Evolutionary conservation across 2,888 invertebrate genomes (phyloP).

Genomic region (Morpho helenor): DNA sequence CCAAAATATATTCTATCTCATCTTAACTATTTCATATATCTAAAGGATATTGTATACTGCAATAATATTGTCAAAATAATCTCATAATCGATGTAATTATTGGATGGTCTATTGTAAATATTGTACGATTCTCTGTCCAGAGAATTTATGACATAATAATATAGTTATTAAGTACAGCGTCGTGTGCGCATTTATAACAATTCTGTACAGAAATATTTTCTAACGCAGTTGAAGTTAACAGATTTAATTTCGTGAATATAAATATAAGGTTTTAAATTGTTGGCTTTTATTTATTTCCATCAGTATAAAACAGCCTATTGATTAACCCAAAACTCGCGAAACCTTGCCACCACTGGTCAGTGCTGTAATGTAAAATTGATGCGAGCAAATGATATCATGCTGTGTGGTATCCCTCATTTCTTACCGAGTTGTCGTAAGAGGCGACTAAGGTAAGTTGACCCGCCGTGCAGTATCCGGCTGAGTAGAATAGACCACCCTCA

Average conservation of each 20-base stretch:
- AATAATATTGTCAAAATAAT: background rate
- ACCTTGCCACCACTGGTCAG: no score
- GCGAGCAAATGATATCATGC: no score
- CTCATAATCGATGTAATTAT: background rate
- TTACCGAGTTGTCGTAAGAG: no score
- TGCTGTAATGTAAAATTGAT: no score
- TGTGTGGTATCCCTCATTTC: no score
- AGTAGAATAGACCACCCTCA: no score
- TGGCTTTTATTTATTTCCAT: conserved; percentile 23
- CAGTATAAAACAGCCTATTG: conserved; percentile 1
- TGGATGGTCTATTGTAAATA: conserved; percentile 26
- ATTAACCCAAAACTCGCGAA: no score
- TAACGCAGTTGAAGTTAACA: conserved; percentile 53
- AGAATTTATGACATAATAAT: conserved; percentile 25
- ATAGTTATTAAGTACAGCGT: conserved; percentile 45
- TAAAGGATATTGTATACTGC: no score
- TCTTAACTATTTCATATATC: background rate
- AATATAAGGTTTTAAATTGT: conserved; percentile 53
- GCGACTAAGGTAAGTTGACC: no score
- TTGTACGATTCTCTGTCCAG: conserved; percentile 26
- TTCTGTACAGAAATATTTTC: conserved; percentile 53
- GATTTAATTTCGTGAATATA: conserved; percentile 58
- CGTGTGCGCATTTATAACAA: conserved; percentile 50
- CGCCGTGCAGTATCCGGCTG: no score
- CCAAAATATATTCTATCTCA: background rate